phyloP scores from a whole-genome alignment of 2,797 vertebrate species.

The Leuciscus waleckii region DNA sequence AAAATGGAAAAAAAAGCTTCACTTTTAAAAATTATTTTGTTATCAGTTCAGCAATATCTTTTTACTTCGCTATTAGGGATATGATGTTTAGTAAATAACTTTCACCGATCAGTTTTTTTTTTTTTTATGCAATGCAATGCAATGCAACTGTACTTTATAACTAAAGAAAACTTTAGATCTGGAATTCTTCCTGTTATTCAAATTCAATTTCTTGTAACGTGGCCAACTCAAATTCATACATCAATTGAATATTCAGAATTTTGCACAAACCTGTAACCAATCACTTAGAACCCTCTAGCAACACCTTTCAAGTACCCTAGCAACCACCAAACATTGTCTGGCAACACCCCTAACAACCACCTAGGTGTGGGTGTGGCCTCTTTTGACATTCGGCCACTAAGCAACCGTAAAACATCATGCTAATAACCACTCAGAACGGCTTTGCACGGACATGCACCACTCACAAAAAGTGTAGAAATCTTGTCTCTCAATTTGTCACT shows the following conservation, averaged over 20 bases:
- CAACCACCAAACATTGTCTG: neutral
- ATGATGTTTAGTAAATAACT: neutral
- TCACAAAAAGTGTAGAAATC: neutral
- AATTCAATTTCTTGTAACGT: neutral
- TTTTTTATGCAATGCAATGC: neutral
- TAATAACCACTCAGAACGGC: neutral
- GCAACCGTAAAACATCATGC: neutral
- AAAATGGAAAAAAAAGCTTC: neutral
- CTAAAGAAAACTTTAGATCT: neutral
- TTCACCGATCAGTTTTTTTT: neutral
- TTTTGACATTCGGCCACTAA: no score
- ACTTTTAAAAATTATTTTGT: no score
- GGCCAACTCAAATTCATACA: neutral
- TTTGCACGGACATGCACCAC: neutral
- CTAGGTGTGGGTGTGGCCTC: neutral
- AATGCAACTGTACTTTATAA: neutral
- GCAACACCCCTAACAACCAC: neutral
- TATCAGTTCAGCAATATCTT: neutral
- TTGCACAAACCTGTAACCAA: neutral
- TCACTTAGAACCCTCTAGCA: neutral
- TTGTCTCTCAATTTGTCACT: constrained; percentile 3
- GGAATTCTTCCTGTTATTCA: neutral
- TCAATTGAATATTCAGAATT: neutral
- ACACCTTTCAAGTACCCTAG: neutral
- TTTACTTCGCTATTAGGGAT: neutral